These are phyloP conservation scores for Pelobates cultripes DNA, from an alignment of 2,797 vertebrate genomes.

Conservation along the genomic window DNA sequence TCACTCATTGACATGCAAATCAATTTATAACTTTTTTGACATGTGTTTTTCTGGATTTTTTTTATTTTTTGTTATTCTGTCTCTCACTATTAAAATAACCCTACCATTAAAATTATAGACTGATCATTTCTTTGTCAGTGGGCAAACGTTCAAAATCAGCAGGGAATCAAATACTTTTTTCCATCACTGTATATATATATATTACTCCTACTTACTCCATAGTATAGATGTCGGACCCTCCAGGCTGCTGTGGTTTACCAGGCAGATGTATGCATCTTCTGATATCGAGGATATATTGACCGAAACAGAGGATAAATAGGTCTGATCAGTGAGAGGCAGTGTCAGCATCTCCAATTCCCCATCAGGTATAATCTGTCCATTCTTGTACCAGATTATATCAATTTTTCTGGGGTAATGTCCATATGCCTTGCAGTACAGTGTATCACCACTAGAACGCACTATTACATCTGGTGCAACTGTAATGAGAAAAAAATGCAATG, in stretches of 20 bases:
- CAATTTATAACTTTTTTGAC: too few relatives aligned
- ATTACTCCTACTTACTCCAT: background rate
- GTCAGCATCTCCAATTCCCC: background rate
- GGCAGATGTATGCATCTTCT: background rate
- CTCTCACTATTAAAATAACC: too few relatives aligned
- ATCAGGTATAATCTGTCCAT: background rate
- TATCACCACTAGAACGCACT: background rate
- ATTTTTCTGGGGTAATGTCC: background rate
- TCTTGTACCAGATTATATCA: background rate
- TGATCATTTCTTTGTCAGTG: too few relatives aligned
- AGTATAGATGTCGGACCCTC: background rate
- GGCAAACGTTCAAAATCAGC: too few relatives aligned
- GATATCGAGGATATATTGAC: background rate
- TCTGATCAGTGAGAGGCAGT: background rate
- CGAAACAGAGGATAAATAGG: background rate
- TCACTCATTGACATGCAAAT: too few relatives aligned
- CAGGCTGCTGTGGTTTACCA: slow-evolving; percentile 1
- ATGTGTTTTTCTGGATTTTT: too few relatives aligned
- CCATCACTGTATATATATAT: too few relatives aligned
- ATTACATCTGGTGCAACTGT: background rate
- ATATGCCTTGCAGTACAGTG: background rate
- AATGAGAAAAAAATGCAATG: too few relatives aligned
- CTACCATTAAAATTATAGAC: too few relatives aligned
- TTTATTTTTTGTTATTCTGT: too few relatives aligned
- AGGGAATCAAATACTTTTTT: too few relatives aligned